Percentiles rank a stretch among this genome's conserved stretches.
phyloP scores from a whole-genome alignment of 2,797 vertebrate species.

The Apogon talboti region DNA sequence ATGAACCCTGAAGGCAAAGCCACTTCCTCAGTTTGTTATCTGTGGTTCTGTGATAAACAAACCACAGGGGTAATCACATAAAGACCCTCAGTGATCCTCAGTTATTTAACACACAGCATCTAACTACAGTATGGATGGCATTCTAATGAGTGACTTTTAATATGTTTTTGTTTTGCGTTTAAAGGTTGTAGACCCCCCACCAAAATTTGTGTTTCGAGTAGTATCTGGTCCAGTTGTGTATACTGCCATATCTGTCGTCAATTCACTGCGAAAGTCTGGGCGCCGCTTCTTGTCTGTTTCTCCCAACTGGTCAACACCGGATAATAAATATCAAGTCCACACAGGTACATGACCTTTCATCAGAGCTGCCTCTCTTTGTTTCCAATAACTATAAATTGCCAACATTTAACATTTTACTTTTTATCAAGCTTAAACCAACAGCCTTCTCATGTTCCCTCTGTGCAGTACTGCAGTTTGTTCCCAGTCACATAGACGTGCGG shows the following conservation, averaged over 20 bases:
- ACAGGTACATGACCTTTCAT: constrained; percentile 85
- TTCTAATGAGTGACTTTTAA: constrained; percentile 5
- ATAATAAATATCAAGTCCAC: constrained; percentile 91
- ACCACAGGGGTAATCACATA: constrained; percentile 30
- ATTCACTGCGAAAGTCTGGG: constrained; percentile 86
- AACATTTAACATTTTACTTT: constrained; percentile 1
- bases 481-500: constrained; percentile 87
- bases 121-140: constrained; percentile 1
- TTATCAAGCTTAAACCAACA: background rate
- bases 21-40: constrained; percentile 57
- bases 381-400: background rate
- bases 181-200: constrained; percentile 90
- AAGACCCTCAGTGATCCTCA: constrained; percentile 12
- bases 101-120: constrained; percentile 3
- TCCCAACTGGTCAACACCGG: constrained; percentile 85
- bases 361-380: background rate
- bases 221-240: constrained; percentile 93
- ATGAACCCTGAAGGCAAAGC: constrained; percentile 33
- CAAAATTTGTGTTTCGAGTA: constrained; percentile 91
- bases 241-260: constrained; percentile 93
- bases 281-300: constrained; percentile 87
- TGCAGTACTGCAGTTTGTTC: constrained; percentile 97
- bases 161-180: constrained; percentile 39
- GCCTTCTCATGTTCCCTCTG: background rate
- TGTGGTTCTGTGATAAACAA: constrained; percentile 49